Conservation (phyloP, 2,113 vertebrate species). For the Calyptomena viridis region DNA sequence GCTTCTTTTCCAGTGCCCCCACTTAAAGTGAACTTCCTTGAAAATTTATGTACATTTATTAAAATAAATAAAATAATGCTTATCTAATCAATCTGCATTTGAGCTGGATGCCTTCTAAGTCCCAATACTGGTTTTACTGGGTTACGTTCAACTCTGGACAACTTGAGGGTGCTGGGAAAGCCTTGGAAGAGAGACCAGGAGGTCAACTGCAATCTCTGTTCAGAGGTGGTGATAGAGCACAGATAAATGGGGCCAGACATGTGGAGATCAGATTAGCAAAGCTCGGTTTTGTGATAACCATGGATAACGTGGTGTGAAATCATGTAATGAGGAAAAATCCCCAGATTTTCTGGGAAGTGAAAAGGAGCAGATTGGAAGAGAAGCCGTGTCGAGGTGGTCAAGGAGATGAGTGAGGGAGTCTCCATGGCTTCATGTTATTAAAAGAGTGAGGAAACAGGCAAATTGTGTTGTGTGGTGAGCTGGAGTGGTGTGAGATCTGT, state of each 20-base stretch:
- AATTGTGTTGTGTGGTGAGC: not conserved
- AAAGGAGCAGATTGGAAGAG: not conserved
- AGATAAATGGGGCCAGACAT: not conserved
- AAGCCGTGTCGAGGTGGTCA: not conserved
- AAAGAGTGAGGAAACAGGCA: not conserved
- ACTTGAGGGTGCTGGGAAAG: not conserved
- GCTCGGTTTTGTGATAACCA: not conserved
- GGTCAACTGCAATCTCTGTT: not conserved
- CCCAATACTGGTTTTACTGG: not conserved
- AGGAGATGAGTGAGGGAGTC: not conserved
- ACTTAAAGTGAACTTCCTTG: not conserved
- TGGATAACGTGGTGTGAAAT: constrained; percentile 16
- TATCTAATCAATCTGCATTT: not conserved
- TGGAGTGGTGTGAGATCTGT: not conserved
- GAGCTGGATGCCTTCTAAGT: not conserved
- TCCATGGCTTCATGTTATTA: accelerated
- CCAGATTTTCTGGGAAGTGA: not conserved
- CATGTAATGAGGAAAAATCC: constrained; percentile 38
- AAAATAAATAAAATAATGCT: not conserved
- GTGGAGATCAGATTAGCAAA: constrained; percentile 42
- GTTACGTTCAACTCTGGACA: not conserved
- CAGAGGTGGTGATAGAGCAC: not conserved
- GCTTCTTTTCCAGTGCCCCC: not conserved
- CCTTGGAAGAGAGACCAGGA: not conserved
- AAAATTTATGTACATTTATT: not conserved